Percentiles rank a stretch among this genome's conserved stretches.
phyloP scores from a whole-genome alignment of 1,140 invertebrate species.

The Paraescarpia echinospica region DNA sequence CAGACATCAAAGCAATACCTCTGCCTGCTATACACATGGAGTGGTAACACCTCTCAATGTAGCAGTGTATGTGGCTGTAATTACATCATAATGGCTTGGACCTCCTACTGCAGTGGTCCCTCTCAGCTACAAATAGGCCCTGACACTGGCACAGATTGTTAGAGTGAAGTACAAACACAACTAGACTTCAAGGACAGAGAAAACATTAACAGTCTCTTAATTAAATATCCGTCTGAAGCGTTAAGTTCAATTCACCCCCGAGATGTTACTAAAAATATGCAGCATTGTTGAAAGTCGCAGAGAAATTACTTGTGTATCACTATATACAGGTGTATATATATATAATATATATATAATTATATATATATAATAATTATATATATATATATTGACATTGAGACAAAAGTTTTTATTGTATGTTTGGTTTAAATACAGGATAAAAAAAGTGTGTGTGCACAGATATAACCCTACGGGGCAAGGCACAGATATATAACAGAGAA shows the following conservation, averaged over 20 bases:
- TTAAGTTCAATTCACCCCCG: neutral
- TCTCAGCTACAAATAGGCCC: neutral
- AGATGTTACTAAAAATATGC: neutral
- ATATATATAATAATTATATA: too few relatives aligned
- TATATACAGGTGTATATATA: too few relatives aligned
- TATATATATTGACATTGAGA: too few relatives aligned
- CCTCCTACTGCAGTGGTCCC: neutral
- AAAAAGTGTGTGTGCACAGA: too few relatives aligned
- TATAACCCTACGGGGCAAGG: too few relatives aligned
- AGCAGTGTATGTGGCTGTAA: neutral
- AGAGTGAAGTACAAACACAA: neutral
- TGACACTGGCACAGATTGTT: neutral
- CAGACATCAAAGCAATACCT: neutral
- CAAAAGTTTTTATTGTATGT: too few relatives aligned
- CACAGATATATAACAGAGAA: too few relatives aligned
- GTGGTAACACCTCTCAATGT: neutral
- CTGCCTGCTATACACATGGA: neutral
- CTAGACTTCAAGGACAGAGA: neutral
- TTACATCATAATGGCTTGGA: neutral
- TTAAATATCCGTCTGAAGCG: neutral
- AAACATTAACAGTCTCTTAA: neutral
- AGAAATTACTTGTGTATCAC: neutral
- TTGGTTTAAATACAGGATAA: too few relatives aligned
- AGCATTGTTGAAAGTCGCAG: neutral
- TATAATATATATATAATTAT: too few relatives aligned